Percentiles rank a stretch among this genome's conserved stretches.
Evolutionary conservation across 1,140 invertebrate genomes (phyloP).

Genomic region (Geopemphigus sp.): DNA sequence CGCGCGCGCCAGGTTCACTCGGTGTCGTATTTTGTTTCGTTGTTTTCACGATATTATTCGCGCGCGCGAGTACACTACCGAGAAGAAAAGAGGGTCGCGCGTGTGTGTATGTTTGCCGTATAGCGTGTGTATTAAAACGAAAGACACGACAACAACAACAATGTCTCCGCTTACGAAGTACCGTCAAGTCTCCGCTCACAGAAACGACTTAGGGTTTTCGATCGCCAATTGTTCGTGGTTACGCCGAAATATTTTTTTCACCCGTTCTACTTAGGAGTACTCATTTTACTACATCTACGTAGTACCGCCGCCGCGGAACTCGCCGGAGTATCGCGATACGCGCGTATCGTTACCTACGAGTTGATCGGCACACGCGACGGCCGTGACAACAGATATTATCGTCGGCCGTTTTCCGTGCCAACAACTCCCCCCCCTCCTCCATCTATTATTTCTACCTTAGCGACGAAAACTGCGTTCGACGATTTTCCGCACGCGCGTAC

Average conservation of each 20-base stretch:
- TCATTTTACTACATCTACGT: too few species aligned
- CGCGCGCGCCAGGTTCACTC: slow-evolving; percentile 32
- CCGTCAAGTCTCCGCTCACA: neutral
- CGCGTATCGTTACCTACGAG: neutral
- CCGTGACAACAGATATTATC: slow-evolving; percentile 18
- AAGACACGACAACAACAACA: neutral
- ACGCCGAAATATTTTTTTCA: neutral
- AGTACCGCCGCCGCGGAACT: too few species aligned
- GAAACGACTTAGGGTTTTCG: neutral
- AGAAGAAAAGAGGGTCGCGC: neutral
- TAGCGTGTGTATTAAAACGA: slow-evolving; percentile 17
- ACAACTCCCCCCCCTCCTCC: too few species aligned
- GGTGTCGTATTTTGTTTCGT: slow-evolving; percentile 38
- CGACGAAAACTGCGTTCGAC: slow-evolving; percentile 1
- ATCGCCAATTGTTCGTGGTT: slow-evolving; percentile 9
- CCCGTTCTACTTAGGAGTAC: too few species aligned
- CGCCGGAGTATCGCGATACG: too few species aligned
- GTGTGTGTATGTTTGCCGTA: too few species aligned
- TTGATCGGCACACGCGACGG: slow-evolving; percentile 12
- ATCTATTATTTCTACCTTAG: too few species aligned
- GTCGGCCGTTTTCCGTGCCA: neutral
- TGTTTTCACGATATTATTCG: slow-evolving; percentile 33
- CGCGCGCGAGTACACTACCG: neutral
- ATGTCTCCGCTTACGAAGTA: neutral
- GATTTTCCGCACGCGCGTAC: neutral